These are phyloP conservation scores for Psittacara wagleri DNA, from an alignment of 2,113 vertebrate genomes.

Conservation along the genomic window DNA sequence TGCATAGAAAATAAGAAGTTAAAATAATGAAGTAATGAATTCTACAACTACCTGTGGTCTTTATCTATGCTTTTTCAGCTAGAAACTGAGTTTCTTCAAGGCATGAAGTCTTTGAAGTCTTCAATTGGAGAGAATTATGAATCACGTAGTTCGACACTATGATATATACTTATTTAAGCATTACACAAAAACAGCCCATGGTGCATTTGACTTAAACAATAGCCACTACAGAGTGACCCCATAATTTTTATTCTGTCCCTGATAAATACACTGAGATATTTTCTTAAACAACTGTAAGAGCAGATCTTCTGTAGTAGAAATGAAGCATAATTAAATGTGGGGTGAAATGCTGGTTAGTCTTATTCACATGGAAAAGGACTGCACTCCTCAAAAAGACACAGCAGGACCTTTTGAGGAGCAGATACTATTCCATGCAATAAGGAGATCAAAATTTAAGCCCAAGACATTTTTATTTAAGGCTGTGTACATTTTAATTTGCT, in stretches of 20 bases:
- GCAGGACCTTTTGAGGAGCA: background rate
- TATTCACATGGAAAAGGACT: background rate
- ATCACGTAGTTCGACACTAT: background rate
- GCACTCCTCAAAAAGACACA: background rate
- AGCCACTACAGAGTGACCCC: background rate
- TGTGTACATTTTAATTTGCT: background rate
- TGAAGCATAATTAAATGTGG: background rate
- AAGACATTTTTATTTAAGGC: background rate
- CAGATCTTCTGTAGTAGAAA: background rate
- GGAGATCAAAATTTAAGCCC: background rate
- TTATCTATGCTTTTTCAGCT: background rate
- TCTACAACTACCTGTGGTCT: background rate
- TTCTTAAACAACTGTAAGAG: background rate
- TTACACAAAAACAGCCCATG: accelerated
- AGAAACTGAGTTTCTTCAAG: background rate
- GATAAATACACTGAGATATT: background rate
- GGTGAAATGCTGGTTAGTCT: background rate
- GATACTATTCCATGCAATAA: background rate
- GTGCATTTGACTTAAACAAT: background rate
- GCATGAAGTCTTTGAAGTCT: background rate
- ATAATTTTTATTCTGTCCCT: background rate
- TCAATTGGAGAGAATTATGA: background rate
- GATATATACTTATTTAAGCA: background rate
- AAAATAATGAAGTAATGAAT: background rate
- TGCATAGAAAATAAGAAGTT: background rate